Evolutionary conservation across 2,888 invertebrate species (phyloP), one percentile per base, ranked within the genome.

Genomic region (Polymixis lichenea): DNA sequence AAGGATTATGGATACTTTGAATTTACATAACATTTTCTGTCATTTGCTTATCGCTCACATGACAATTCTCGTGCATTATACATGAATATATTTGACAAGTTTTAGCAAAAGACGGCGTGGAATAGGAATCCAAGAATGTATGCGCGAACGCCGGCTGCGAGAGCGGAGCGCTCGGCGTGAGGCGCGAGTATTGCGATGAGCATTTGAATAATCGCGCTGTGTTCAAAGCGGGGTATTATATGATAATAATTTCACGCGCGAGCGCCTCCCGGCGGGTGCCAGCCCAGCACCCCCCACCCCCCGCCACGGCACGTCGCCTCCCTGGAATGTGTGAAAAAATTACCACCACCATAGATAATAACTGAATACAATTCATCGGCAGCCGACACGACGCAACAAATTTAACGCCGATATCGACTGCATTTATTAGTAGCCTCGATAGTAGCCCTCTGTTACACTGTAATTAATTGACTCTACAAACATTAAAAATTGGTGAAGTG

Each of bases 241-340:
- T 96, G 95, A 96, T 96, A 96, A 96, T 96, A 95, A 95, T 96
- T 96, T 95, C 94, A 96, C 95, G 95, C 95, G 90, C 94, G 93
- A 94, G 93, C 92, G 93, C 91, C 88, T 92, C 92, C 88, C 91
- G 89, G 89, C 91, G 89, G 91, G 91, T 91, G 91, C 89, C 86
- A 86, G 84, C 86, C 90, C 91, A 87, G 83, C 88, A 83, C 78
- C 87, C 89, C 89, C 85, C 88, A 79, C 77, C 86, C 89, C 89
- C 87, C 90, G 87, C 87, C 88, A 89, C 90, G 89, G 87, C 87
- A 89, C 89, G 81, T 89, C 90, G 90, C 90, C 88, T 91, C 82
- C 90, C 80, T 89, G 94, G 95, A 94, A 96, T 96, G 95, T 95
- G 94, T 95, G 91, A 95, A 96, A 95, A 94, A 93, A 93, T 91